These are phyloP conservation scores for Hybognathus amarus DNA, from an alignment of 2,797 vertebrate species.

Conservation along the genomic window DNA sequence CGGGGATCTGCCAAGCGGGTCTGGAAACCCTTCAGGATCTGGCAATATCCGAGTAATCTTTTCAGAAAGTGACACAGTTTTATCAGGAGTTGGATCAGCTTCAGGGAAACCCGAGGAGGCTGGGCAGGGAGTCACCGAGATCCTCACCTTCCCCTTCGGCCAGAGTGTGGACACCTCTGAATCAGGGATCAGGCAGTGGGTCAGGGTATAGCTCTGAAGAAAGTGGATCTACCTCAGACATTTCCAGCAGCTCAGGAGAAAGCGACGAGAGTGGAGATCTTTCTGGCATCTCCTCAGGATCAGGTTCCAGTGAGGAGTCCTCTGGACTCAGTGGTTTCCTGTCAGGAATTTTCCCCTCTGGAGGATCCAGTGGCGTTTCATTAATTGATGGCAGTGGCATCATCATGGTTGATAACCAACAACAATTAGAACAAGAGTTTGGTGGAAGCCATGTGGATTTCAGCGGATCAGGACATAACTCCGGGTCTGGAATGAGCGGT, in stretches of 20 bases:
- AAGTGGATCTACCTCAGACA: slow-evolving; percentile 63
- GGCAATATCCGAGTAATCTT: slow-evolving; percentile 67
- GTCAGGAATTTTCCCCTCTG: slow-evolving; percentile 71
- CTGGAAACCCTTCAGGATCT: slow-evolving; percentile 35
- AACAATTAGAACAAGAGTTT: slow-evolving; percentile 63
- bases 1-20: slow-evolving; percentile 32
- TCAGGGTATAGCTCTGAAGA: slow-evolving; percentile 63
- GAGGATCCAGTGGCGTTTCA: slow-evolving; percentile 67
- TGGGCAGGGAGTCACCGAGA: slow-evolving; percentile 68
- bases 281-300: slow-evolving; percentile 65
- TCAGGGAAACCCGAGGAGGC: slow-evolving; percentile 73
- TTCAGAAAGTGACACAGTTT: slow-evolving; percentile 55
- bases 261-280: slow-evolving; percentile 64
- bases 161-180: slow-evolving; percentile 48
- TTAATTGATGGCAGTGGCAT: slow-evolving; percentile 72
- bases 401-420: slow-evolving; percentile 65
- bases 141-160: slow-evolving; percentile 63
- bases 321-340: slow-evolving; percentile 79
- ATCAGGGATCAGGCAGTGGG: slow-evolving; percentile 64
- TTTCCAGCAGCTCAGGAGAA: slow-evolving; percentile 61
- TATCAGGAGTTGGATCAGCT: slow-evolving; percentile 63
- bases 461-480: slow-evolving; percentile 69
- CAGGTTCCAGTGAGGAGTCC: slow-evolving; percentile 69
- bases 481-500: slow-evolving; percentile 43
- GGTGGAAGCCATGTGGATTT: slow-evolving; percentile 65